phyloP scores from a whole-genome alignment of 2,113 vertebrate genomes.

The Lagenorhynchus albirostris region DNA sequence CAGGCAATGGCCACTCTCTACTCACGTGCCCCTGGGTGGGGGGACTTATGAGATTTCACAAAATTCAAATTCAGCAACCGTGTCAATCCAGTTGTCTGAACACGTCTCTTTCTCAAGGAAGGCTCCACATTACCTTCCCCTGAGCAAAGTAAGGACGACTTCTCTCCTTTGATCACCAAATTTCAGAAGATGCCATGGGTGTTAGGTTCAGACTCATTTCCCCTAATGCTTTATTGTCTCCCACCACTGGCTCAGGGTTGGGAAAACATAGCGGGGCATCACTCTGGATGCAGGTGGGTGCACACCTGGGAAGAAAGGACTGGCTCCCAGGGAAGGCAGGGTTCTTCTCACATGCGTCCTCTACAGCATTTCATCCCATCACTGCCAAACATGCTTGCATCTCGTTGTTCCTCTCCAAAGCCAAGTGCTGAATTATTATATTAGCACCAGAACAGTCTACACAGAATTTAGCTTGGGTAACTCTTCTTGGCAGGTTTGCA shows the following conservation, averaged over 20 bases:
- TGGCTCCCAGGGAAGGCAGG: neutral
- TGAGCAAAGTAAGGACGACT: neutral
- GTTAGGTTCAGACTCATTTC: neutral
- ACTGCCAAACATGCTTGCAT: neutral
- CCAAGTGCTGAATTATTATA: too few relatives aligned
- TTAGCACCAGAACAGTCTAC: neutral
- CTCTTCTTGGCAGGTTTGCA: neutral
- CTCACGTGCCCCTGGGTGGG: neutral
- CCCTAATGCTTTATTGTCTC: neutral
- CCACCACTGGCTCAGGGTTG: neutral
- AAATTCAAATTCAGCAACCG: neutral
- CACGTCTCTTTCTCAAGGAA: neutral
- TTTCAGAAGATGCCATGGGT: neutral
- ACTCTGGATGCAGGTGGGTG: accelerated
- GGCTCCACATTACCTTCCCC: neutral
- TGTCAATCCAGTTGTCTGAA: neutral
- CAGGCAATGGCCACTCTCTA: neutral
- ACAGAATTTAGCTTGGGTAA: neutral
- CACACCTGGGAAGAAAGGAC: neutral
- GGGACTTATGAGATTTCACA: neutral
- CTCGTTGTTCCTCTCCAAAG: neutral
- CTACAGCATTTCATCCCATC: neutral
- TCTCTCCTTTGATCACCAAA: neutral
- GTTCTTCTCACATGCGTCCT: neutral
- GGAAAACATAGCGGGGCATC: neutral